Conservation (phyloP, 2,888 invertebrate species). For the Phlogophora meticulosa region DNA sequence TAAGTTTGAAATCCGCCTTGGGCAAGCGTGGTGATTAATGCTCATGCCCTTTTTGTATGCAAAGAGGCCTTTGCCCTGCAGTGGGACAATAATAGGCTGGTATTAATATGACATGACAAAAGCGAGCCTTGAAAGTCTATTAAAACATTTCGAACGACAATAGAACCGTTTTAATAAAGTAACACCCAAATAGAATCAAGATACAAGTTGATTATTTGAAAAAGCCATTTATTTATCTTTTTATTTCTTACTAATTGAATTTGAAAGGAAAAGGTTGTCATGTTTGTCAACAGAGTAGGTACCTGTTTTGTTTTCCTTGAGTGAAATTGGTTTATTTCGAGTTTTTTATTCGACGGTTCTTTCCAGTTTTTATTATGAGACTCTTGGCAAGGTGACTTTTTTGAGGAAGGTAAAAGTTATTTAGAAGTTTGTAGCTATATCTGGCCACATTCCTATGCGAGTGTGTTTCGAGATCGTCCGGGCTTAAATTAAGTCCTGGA, state of each 20-base stretch:
- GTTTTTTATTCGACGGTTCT: neutral
- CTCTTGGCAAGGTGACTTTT: neutral
- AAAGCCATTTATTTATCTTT: slow-evolving; percentile 33
- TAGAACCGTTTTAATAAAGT: neutral
- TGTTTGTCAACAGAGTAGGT: slow-evolving; percentile 9
- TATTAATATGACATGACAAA: neutral
- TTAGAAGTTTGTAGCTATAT: neutral
- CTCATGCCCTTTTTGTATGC: too few relatives aligned
- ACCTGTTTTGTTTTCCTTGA: slow-evolving; percentile 17
- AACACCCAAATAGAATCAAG: slow-evolving; percentile 15
- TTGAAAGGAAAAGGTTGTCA: slow-evolving; percentile 14
- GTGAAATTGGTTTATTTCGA: neutral
- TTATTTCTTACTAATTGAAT: slow-evolving; percentile 31
- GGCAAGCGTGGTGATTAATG: too few relatives aligned
- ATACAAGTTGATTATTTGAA: slow-evolving; percentile 17
- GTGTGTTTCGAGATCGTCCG: too few relatives aligned
- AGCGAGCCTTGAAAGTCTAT: slow-evolving; percentile 2
- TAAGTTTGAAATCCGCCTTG: too few relatives aligned
- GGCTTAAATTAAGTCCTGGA: too few relatives aligned
- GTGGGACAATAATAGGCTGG: too few relatives aligned
- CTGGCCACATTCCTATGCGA: neutral
- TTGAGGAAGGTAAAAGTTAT: slow-evolving; percentile 9
- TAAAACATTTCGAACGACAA: slow-evolving; percentile 5
- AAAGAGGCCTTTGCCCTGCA: too few relatives aligned
- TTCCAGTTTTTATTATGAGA: neutral